phyloP scores from a whole-genome alignment of 2,113 vertebrate genomes.

The Thermophis baileyi region DNA sequence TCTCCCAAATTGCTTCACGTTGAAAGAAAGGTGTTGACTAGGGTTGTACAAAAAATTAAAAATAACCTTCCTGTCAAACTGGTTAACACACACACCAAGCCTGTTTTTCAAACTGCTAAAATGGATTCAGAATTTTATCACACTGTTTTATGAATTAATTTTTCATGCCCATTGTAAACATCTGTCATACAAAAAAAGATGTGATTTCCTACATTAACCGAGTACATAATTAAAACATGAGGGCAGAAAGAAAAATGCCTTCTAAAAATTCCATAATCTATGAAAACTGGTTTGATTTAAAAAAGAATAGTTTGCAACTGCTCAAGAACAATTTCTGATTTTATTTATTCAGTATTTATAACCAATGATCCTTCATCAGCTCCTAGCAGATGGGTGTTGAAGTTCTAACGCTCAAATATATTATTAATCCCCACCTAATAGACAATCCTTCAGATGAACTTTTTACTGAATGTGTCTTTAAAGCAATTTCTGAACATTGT shows the following conservation, averaged over 20 bases:
- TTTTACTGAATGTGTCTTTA: background rate
- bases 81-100: conserved; percentile 31
- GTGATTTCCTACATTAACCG: background rate
- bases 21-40: conserved; percentile 37
- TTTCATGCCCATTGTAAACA: background rate
- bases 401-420: background rate
- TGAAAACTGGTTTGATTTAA: background rate
- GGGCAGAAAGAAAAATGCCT: background rate
- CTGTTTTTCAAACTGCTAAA: conserved; percentile 33
- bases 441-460: background rate
- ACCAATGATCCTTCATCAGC: background rate
- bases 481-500: background rate
- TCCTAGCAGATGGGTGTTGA: background rate
- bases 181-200: background rate
- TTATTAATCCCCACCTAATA: background rate
- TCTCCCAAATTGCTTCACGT: conserved; percentile 39
- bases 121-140: conserved; percentile 22
- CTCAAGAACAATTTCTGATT: background rate
- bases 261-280: background rate
- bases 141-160: conserved; percentile 20
- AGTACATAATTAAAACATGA: background rate
- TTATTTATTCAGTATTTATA: background rate
- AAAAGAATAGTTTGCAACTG: background rate
- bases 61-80: conserved; percentile 46
- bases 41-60: conserved; percentile 35